Percentiles rank a stretch among this genome's conserved stretches.
These are phyloP conservation scores for Noctua janthina DNA, from an alignment of 2,888 invertebrate genomes.

Conservation along the genomic window DNA sequence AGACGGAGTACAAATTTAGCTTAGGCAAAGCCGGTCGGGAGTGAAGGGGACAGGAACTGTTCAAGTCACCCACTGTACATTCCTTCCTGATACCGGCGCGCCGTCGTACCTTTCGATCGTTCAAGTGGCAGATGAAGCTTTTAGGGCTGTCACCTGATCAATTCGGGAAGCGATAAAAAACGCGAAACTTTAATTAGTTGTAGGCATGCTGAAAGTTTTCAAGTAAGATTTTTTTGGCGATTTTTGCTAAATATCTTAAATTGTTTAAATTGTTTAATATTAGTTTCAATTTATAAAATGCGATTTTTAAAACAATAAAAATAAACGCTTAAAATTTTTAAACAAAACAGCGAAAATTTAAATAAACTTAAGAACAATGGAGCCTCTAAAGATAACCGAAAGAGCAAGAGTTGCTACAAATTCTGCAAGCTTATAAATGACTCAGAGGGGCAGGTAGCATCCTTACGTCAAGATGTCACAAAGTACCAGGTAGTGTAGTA, in stretches of 20 bases:
- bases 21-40: slow-evolving; percentile 86
- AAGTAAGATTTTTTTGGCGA: neutral
- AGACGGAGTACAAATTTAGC: slow-evolving; percentile 87
- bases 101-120: slow-evolving; percentile 90
- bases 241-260: neutral
- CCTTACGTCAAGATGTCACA: slow-evolving; percentile 88
- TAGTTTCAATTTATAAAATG: neutral
- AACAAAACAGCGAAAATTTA: slow-evolving; percentile 5
- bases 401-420: slow-evolving; percentile 32
- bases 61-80: slow-evolving; percentile 90
- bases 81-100: slow-evolving; percentile 90
- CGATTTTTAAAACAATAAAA: neutral
- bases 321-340: no score
- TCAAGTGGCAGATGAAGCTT: slow-evolving; percentile 91
- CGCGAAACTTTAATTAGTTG: slow-evolving; percentile 49
- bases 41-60: slow-evolving; percentile 87
- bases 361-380: slow-evolving; percentile 36
- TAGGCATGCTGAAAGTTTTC: neutral
- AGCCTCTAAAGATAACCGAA: slow-evolving; percentile 20
- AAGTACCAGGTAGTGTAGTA: slow-evolving; percentile 88
- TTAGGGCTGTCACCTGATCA: slow-evolving; percentile 86
- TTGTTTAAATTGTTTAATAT: neutral
- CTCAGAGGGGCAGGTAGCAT: slow-evolving; percentile 73
- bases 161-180: slow-evolving; percentile 63
- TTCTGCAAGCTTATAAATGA: slow-evolving; percentile 69